Base-by-base conservation (phyloP, 2,797 vertebrate genomes). In the Schizothorax lantsangensis region DNA sequence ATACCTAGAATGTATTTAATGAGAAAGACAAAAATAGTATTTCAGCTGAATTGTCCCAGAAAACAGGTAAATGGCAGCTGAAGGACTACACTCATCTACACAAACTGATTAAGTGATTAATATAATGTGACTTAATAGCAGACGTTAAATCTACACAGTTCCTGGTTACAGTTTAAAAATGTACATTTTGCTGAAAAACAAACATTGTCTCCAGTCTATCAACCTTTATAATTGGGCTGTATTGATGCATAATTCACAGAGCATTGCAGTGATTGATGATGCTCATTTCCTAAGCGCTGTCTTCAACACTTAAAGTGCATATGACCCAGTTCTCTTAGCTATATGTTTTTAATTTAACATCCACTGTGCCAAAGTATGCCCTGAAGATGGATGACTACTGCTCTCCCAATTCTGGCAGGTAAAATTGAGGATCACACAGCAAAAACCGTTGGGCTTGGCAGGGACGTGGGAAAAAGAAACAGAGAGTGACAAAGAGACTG, bases 261-360 rank as follows among this genome's bases (percentile, higher is more conserved):
- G 52, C 69, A 81, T 62, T 21, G 80, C 79, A 62, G 78, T 95
- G 94, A 95, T 95, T 91, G 94, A 95, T 95, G 93, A 91, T 91
- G 85, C 92, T 95, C 91, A 95, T 95, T 95, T 93, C 91, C 91
- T 88, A 90, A 91, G 90, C 89, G 79, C 84, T 90, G 91, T 95
- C 91, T 94, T 68, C 73, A 90, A 92, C 92, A 90, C 90, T 93
- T 92, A 86, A 90, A 90, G 83, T 92, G 91, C 91, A 92, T 84
- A 89, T 89, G 54, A 90, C 89, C 91, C 91, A 89, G 91, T 93
- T 92, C 89, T 93, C 87, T 89, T 79, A 84, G 88, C 90, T 92
- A 84, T 89, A 85, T 88, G 87, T 93, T 94, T 95, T 95, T 94
- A 94, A 93, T 95, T 94, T 91, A 93, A 92, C 91, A 93, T 93